Percentiles rank a stretch among this genome's conserved stretches.
Conservation (phyloP, 2,888 invertebrate species). For the Mantis religiosa region DNA sequence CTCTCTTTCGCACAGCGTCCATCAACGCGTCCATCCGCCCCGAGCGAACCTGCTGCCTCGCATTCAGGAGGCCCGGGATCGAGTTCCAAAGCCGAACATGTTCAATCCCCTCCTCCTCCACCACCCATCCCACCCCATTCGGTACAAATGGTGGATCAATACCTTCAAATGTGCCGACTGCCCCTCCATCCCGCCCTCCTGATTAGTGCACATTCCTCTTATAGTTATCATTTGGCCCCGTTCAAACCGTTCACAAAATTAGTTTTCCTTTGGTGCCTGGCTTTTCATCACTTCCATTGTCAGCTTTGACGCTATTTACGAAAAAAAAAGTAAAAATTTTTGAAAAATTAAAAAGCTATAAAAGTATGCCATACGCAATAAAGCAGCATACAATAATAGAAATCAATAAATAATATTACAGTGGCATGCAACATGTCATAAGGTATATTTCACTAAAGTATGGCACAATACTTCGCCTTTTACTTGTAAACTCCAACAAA, state of each 20-base stretch:
- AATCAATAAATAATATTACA: too few relatives aligned
- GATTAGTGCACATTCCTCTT: not conserved
- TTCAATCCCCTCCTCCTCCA: not conserved
- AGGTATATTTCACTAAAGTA: too few relatives aligned
- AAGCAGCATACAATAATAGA: too few relatives aligned
- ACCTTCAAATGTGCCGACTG: not conserved
- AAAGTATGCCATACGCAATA: too few relatives aligned
- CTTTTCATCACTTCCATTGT: not conserved
- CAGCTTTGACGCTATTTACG: not conserved
- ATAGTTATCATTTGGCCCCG: not conserved
- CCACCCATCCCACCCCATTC: not conserved
- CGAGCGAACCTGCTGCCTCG: not conserved
- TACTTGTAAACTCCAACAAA: too few relatives aligned
- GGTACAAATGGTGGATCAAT: not conserved
- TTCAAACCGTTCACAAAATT: not conserved
- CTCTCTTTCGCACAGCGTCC: not conserved
- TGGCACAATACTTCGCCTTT: too few relatives aligned
- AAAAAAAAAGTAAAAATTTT: not conserved
- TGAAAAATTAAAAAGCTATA: too few relatives aligned
- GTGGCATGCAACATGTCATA: too few relatives aligned
- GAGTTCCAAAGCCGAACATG: not conserved
- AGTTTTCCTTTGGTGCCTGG: not conserved
- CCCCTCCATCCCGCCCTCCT: not conserved
- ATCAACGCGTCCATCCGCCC: not conserved
- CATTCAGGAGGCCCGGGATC: constrained; percentile 3